phyloP scores from a whole-genome alignment of 2,888 invertebrate species.

The Pardosa pseudoannulata region DNA sequence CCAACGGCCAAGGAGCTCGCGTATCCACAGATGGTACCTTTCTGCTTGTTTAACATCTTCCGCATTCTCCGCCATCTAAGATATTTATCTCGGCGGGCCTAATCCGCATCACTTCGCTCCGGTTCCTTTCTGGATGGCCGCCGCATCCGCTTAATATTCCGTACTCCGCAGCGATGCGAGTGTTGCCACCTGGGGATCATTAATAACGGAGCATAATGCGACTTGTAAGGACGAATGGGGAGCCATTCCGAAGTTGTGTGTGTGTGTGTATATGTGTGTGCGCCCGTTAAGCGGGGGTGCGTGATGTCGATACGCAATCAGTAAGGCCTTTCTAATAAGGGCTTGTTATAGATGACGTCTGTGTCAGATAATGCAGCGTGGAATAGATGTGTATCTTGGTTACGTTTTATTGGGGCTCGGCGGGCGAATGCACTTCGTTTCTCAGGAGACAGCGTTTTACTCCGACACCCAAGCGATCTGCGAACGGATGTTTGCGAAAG shows the following conservation, averaged over 20 bases:
- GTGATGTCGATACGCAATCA: constrained; percentile 55
- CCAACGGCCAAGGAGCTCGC: no score
- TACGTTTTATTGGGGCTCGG: no score
- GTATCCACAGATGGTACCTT: not conserved
- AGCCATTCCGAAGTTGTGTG: constrained; percentile 23
- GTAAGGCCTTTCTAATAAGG: constrained; percentile 16
- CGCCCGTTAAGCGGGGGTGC: constrained; percentile 36
- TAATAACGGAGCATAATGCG: constrained; percentile 60
- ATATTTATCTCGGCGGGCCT: not conserved
- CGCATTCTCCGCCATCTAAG: no score
- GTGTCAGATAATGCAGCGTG: constrained; percentile 18
- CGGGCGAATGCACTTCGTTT: no score
- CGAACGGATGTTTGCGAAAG: no score
- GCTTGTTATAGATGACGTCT: constrained; percentile 50
- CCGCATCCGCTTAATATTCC: constrained; percentile 49
- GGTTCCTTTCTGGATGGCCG: not conserved
- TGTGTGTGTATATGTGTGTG: no score
- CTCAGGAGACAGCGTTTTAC: no score
- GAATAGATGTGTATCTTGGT: not conserved
- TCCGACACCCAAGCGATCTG: no score
- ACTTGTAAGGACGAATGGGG: constrained; percentile 40
- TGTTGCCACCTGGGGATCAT: constrained; percentile 62
- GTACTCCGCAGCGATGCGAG: constrained; percentile 44
- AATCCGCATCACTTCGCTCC: not conserved
- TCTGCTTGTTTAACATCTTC: no score